A percentile compares a stretch with the other conserved stretches of the same genome.
Evolutionary conservation across 2,888 invertebrate genomes (phyloP).

Genomic region (Heliconius hortense): DNA sequence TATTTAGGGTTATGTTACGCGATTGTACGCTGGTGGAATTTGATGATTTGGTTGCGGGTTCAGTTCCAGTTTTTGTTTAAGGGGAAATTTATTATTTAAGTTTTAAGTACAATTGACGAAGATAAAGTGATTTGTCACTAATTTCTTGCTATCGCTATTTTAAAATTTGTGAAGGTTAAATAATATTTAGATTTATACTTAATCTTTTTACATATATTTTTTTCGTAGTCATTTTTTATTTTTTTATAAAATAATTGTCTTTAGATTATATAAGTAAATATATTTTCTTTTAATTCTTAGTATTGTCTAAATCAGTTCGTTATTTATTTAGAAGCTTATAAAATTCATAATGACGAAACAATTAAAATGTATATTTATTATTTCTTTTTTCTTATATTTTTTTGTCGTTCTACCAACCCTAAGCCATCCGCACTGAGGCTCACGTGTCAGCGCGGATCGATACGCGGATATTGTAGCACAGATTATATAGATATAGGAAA

Average conservation of each 20-base stretch:
- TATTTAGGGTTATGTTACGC: slow-evolving; percentile 43
- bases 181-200: too few relatives aligned
- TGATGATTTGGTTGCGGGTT: neutral
- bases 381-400: neutral
- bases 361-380: neutral
- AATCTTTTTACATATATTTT: too few relatives aligned
- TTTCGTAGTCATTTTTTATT: too few relatives aligned
- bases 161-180: too few relatives aligned
- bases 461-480: slow-evolving; percentile 46
- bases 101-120: too few relatives aligned
- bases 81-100: neutral
- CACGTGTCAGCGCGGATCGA: slow-evolving; percentile 48
- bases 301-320: neutral
- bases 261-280: too few relatives aligned
- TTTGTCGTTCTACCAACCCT: slow-evolving; percentile 35
- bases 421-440: slow-evolving; percentile 31
- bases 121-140: too few relatives aligned
- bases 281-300: neutral
- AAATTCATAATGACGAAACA: neutral
- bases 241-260: too few relatives aligned
- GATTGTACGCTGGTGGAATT: too few relatives aligned
- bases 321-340: neutral
- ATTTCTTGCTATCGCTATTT: too few relatives aligned
- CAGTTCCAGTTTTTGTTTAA: neutral
- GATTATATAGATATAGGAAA: slow-evolving; percentile 45